Percentiles rank a stretch among this genome's conserved stretches.
These are phyloP conservation scores for Pelochelys cantorii DNA, from an alignment of 2,797 vertebrate species.

Conservation along the genomic window DNA sequence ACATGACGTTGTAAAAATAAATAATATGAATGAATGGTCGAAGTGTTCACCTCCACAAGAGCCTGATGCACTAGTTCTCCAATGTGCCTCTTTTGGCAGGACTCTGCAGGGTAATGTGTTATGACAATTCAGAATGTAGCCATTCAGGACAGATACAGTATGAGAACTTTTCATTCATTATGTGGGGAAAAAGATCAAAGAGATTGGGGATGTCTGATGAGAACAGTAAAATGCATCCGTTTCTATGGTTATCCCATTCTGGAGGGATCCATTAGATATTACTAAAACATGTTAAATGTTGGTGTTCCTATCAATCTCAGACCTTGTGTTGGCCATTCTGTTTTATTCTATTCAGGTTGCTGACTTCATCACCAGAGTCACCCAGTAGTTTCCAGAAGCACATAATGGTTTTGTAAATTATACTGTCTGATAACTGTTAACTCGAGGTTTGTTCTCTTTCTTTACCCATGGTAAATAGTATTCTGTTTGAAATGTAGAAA, in stretches of 20 bases:
- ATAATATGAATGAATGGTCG: background rate
- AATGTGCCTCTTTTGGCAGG: background rate
- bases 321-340: background rate
- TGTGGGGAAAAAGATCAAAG: background rate
- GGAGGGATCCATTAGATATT: background rate
- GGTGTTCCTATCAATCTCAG: background rate
- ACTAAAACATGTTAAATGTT: background rate
- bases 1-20: background rate
- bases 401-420: background rate
- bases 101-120: background rate
- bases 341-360: too few species aligned
- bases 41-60: background rate
- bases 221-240: background rate
- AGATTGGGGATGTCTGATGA: background rate
- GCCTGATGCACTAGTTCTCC: background rate
- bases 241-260: background rate
- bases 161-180: background rate
- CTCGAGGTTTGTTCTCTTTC: background rate
- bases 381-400: background rate
- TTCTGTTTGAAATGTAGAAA: slow-evolving; percentile 19
- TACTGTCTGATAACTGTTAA: background rate
- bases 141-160: background rate
- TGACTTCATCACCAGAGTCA: background rate
- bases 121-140: background rate
- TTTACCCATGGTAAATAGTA: background rate